Base-by-base conservation (phyloP, 2,113 vertebrate species). In the Labrus mixtus region DNA sequence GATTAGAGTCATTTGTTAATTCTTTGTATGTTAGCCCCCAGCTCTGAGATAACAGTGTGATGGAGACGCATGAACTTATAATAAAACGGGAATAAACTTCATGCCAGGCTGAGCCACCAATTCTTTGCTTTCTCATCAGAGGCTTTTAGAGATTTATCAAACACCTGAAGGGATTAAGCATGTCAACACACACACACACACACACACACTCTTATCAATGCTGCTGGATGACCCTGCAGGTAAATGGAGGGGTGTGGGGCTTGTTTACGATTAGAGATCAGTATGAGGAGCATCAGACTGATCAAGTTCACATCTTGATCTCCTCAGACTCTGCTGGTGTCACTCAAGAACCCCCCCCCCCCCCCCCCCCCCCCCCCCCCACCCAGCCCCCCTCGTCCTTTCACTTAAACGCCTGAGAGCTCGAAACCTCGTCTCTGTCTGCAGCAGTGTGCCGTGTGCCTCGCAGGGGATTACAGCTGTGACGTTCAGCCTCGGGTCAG, bases 281-380 rank as follows among this genome's bases (percentile, higher is more conserved):
- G 57, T 61, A 41, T 33, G 33, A 56, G 10, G 22, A 19, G 71
- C 75, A 71, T 51, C 62, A 78, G 80, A 79, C 68, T 62, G 74
- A 67, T 67, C 62, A 72, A 73, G 61, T 67, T 39, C 6, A 22
- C 37, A 65, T 59, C 69, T 62, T 15, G 11, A 72, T 68, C 63
- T 74, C 59, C 17, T 51, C 48, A 33, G 41, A 82, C 13, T 13
- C 39, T 19, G 10, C 36, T 62, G 23, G 20, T 68, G 60, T 73
- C 60, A 61, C 63, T 63, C 65, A 75, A 46, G 54, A 72, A 22
- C 63, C 29, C 37, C 60, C 74, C 59, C 72, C 72, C 60, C 66
- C 20, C 25, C n/a, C n/a, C n/a, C n/a, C n/a, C n/a, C n/a, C n/a
- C n/a, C n/a, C n/a, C n/a, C n/a, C n/a, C n/a, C n/a, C n/a, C n/a